Conservation (phyloP, 2,113 vertebrate genomes). For the Ceyx cyanopectus region DNA sequence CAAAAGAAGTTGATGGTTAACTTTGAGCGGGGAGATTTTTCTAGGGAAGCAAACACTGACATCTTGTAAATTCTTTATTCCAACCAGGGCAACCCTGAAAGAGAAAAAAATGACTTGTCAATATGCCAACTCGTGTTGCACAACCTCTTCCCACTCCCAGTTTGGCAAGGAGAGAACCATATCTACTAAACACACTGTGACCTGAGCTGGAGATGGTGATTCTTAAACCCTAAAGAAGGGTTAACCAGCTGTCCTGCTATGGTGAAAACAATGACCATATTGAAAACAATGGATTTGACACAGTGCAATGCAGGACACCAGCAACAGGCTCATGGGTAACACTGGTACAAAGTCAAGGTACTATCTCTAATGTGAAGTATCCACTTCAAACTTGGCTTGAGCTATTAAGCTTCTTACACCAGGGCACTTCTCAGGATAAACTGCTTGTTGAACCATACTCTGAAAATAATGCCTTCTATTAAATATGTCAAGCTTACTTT, state of each 20-base stretch:
- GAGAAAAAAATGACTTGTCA: background rate
- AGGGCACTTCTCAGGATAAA: background rate
- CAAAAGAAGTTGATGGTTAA: background rate
- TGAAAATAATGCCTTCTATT: background rate
- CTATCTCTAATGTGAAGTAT: background rate
- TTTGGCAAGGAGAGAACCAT: background rate
- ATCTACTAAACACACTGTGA: background rate
- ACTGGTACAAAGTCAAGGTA: background rate
- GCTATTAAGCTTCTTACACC: background rate
- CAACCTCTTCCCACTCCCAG: background rate
- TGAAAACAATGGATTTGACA: background rate
- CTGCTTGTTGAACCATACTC: background rate
- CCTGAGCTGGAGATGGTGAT: background rate
- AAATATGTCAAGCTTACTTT: background rate
- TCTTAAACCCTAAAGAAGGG: background rate
- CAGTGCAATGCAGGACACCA: background rate
- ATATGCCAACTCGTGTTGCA: background rate
- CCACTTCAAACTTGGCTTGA: background rate
- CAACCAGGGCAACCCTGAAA: background rate
- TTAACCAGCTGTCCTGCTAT: background rate
- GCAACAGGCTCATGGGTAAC: background rate
- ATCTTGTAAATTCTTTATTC: background rate
- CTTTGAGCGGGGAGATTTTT: background rate
- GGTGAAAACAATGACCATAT: background rate
- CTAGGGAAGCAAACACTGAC: background rate